phyloP scores from a whole-genome alignment of 2,113 vertebrate species.

The Brachyhypopomus gauderio region DNA sequence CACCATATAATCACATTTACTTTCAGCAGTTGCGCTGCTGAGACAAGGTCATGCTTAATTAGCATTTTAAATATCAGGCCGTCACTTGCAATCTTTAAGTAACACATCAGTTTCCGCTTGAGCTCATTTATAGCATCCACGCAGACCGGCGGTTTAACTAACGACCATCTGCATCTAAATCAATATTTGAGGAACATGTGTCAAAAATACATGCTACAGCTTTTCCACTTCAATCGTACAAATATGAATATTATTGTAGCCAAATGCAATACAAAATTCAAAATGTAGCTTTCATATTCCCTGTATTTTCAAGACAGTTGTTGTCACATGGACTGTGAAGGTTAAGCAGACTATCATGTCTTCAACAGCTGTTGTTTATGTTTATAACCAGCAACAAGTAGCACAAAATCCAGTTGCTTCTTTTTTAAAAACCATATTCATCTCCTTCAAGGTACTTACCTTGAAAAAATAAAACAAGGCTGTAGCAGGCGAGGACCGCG shows the following conservation, averaged over 20 bases:
- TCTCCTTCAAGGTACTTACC: slow-evolving; percentile 66
- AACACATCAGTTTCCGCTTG: too few relatives aligned
- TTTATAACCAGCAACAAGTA: slow-evolving; percentile 65
- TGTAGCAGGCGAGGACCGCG: slow-evolving; percentile 49
- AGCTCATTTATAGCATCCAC: too few relatives aligned
- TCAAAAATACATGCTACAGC: too few relatives aligned
- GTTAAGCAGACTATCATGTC: too few relatives aligned
- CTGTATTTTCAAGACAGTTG: too few relatives aligned
- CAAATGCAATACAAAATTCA: neutral
- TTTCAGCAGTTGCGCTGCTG: neutral
- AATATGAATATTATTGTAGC: neutral
- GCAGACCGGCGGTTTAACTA: too few relatives aligned
- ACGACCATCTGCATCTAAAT: too few relatives aligned
- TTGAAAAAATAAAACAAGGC: slow-evolving; percentile 59
- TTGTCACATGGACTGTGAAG: too few relatives aligned
- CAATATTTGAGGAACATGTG: too few relatives aligned
- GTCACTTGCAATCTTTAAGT: neutral
- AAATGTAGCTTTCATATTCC: too few relatives aligned
- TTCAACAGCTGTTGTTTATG: neutral
- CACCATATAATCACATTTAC: neutral
- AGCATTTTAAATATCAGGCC: neutral
- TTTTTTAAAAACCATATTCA: neutral
- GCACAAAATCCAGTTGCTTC: neutral
- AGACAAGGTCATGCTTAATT: neutral
- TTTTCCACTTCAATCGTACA: neutral